Evolutionary conservation across 1,140 invertebrate genomes (phyloP), one percentile per base, ranked within the genome.

Genomic region (Prorops nasuta): DNA sequence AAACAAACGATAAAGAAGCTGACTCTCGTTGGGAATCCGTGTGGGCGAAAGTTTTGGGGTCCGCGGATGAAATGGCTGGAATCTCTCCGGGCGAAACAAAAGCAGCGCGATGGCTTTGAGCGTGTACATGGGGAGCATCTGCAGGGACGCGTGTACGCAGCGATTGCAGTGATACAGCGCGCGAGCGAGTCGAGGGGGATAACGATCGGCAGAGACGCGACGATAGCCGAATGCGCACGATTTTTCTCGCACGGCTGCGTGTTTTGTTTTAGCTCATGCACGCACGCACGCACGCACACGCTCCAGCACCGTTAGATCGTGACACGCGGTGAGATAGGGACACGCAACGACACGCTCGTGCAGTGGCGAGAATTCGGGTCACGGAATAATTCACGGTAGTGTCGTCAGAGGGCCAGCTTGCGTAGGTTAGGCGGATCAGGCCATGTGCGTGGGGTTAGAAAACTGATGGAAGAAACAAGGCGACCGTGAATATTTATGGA

Each of bases 351-450:
- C 42, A 19, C 24, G 36, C 41, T 49, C 55, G 44, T 54, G 51
- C 58, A 64, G 50, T 47, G 34, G 28, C 41, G 56, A n/a, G n/a
- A 59, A 65, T 65, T 65, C 56, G 51, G 62, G 63, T 65, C 63
- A 65, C 56, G 61, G 59, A 65, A 64, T 65, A 64, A 64, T 65
- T 64, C 56, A 56, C 50, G 63, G 64, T 65, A 65, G 59, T 50
- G 15, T 52, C 50, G 53, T 51, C 35, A 56, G 61, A 64, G 47
- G 55, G 53, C 37, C 47, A 38, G 39, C 44, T 41, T 47, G 32
- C 38, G 38, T 24, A n/a, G 10, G 24, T 4, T 4, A 28, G 24
- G 4, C 24, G 24, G 24, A 10, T 6, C 24, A n/a, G 24, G 24
- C 24, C 10, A 28, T 28, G 24, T 28, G 10, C 24, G 24, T 28